Base-by-base conservation (phyloP, 2,797 vertebrate genomes). In the Sebastes itinus region DNA sequence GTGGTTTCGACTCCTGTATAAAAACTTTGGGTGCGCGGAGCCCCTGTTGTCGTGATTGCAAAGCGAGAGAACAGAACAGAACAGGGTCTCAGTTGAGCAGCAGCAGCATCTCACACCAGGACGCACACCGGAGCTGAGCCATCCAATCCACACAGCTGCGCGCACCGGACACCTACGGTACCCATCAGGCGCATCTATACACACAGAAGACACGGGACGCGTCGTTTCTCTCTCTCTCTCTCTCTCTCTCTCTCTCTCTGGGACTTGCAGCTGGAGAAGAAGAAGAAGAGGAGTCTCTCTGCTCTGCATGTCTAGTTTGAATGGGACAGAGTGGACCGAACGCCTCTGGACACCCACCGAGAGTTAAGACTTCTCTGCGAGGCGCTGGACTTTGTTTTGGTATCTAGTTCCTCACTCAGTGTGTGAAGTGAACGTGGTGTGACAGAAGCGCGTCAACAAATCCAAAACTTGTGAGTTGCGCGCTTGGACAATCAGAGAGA, bases 1-100 rank as follows among this genome's bases (percentile, higher is more conserved):
- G 97, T 97, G 97, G 96, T 97, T 93, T 92, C 85, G 63, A 88
- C 94, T 94, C 92, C 91, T 87, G 92, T 97, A 97, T 96, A 97
- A 97, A 95, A 96, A 96, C 94, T 97, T 97, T 94, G 94, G 90
- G 93, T 92, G 95, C 81, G 91, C 94, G 91, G 95, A 94, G 94
- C 89, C 95, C 95, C 93, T 83, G 89, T 93, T 93, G 95, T 95
- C 92, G 95, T 95, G 96, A 96, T 92, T 92, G 94, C 92, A 92
- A 82, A 92, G 84, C 70, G 91, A 92, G 87, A 78, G 81, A 81
- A 38, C 35, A 38, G 35, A 38, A 38, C 35, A 38, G 35, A 38
- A 38, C 35, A 85, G 90, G 92, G 88, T 92, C 80, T 91, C 83
- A 75, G 91, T 79, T 14, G 14, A 42, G 90, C 35, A 38, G 35